Evolutionary conservation across 2,797 vertebrate genomes (phyloP).

Genomic region (Halcyon chelicuti): DNA sequence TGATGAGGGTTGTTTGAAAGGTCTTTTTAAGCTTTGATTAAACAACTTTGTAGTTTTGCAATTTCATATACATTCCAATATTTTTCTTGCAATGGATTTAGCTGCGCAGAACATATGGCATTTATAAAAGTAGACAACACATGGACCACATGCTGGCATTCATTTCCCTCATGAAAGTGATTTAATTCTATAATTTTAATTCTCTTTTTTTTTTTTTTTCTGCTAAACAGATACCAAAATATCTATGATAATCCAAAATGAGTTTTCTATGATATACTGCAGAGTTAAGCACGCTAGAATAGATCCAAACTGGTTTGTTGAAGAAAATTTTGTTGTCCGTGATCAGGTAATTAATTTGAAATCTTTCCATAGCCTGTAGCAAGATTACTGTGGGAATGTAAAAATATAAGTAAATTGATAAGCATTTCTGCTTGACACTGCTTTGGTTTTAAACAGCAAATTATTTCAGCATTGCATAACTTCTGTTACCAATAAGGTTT

Average conservation of each 20-base stretch:
- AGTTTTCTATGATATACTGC: conserved; percentile 84
- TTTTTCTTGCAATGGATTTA: conserved; percentile 48
- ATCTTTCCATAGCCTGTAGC: conserved; percentile 85
- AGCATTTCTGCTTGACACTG: conserved; percentile 77
- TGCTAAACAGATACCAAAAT: conserved; percentile 68
- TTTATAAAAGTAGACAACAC: conserved; percentile 67
- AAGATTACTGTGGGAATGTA: conserved; percentile 83
- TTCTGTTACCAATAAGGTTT: conserved; percentile 74
- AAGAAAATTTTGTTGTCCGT: conserved; percentile 76
- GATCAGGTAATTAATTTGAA: conserved; percentile 83
- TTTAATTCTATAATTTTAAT: conserved; percentile 68
- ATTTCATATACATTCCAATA: conserved; percentile 51
- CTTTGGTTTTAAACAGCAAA: conserved; percentile 81
- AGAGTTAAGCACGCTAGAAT: conserved; percentile 78
- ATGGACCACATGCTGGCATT: conserved; percentile 59
- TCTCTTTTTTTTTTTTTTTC: conserved; percentile 42
- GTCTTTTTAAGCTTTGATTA: conserved; percentile 63
- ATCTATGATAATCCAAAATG: conserved; percentile 73
- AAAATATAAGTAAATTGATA: conserved; percentile 78
- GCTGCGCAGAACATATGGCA: conserved; percentile 50
- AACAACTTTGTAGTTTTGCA: conserved; percentile 45
- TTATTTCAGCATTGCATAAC: conserved; percentile 83
- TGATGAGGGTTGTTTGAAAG: conserved; percentile 53
- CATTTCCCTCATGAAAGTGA: conserved; percentile 68
- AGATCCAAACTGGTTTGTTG: conserved; percentile 75